A percentile compares a stretch with the other conserved stretches of the same genome.
Conservation (phyloP, 2,113 vertebrate genomes). For the Sardina pilchardus region DNA sequence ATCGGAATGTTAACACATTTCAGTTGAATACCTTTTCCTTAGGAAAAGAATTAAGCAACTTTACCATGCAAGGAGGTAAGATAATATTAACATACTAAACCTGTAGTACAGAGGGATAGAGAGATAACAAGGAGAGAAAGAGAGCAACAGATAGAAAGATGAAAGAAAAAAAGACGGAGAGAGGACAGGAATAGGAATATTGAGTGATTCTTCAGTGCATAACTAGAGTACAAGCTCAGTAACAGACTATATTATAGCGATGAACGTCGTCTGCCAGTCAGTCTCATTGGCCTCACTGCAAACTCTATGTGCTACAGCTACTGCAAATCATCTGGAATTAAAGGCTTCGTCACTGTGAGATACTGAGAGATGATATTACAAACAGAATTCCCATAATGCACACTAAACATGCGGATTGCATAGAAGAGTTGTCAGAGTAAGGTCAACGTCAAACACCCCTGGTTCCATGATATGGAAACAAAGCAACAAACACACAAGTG, state of each 20-base stretch:
- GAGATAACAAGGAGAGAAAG: neutral
- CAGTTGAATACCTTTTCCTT: slow-evolving; percentile 69
- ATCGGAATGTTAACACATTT: slow-evolving; percentile 66
- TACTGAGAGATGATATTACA: slow-evolving; percentile 7
- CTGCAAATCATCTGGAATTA: slow-evolving; percentile 1
- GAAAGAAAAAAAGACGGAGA: neutral
- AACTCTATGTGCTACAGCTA: slow-evolving; percentile 3
- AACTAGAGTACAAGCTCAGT: slow-evolving; percentile 2
- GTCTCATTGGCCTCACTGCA: neutral
- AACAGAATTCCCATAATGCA: slow-evolving; percentile 29
- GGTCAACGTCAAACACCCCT: neutral
- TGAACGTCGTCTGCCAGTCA: neutral
- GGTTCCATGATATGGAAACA: neutral
- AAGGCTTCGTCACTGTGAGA: slow-evolving; percentile 35
- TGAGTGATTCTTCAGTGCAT: neutral
- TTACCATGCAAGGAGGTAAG: slow-evolving; percentile 70
- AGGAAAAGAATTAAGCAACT: slow-evolving; percentile 71
- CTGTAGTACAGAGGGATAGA: slow-evolving; percentile 5
- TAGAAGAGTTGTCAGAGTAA: slow-evolving; percentile 27
- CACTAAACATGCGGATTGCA: slow-evolving; percentile 47
- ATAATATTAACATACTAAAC: slow-evolving; percentile 32
- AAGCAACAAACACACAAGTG: neutral
- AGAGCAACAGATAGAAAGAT: neutral
- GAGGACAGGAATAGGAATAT: slow-evolving; percentile 5
- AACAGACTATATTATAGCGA: neutral